Percentiles rank a stretch among this genome's conserved stretches.
These are phyloP conservation scores for Sthenelais limicola DNA, from an alignment of 2,888 invertebrate genomes.

Conservation along the genomic window DNA sequence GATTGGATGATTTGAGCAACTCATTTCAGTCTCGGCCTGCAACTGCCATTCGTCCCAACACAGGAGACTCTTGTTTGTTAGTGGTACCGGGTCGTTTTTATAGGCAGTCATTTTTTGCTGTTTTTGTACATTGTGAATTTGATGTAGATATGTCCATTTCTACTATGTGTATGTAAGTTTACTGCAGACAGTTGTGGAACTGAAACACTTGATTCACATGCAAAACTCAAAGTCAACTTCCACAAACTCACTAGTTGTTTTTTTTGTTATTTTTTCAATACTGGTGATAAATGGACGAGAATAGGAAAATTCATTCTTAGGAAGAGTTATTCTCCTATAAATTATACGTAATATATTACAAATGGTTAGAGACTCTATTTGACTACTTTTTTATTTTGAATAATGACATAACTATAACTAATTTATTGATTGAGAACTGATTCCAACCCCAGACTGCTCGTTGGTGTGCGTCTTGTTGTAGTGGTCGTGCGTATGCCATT, in stretches of 20 bases:
- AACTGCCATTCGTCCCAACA: conserved; percentile 9
- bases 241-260: conserved; percentile 38
- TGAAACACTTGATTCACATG: conserved; percentile 40
- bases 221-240: conserved; percentile 39
- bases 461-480: conserved; percentile 32
- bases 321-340: conserved; percentile 27
- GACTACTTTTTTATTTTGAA: conserved; percentile 30
- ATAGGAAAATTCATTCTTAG: conserved; percentile 33
- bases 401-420: conserved; percentile 24
- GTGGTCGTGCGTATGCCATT: conserved; percentile 29
- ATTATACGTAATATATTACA: conserved; percentile 10
- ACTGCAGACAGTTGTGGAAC: conserved; percentile 38
- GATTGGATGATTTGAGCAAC: no score
- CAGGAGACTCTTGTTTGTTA: conserved; percentile 1
- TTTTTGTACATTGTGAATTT: conserved; percentile 39
- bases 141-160: conserved; percentile 39
- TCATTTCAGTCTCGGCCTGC: no score
- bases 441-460: conserved; percentile 36
- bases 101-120: conserved; percentile 40
- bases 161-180: conserved; percentile 35
- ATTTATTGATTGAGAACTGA: conserved; percentile 31
- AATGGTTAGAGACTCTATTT: conserved; percentile 28
- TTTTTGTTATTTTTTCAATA: conserved; percentile 38
- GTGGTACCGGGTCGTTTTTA: conserved; percentile 32
- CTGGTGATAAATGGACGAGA: conserved; percentile 35